phyloP scores from a whole-genome alignment of 2,888 invertebrate species.

The Apotomis betuletana region DNA sequence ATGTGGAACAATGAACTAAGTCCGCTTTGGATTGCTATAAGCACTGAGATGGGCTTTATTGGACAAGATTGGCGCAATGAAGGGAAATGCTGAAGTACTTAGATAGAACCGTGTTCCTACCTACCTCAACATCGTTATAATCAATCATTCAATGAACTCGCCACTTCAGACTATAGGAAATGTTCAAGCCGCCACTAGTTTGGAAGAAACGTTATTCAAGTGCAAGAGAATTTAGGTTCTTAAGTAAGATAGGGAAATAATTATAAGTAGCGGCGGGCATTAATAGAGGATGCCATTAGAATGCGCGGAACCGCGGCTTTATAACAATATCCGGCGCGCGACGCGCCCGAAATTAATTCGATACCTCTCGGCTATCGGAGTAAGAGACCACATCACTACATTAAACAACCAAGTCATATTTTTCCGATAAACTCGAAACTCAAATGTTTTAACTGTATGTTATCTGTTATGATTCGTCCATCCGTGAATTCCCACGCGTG shows the following conservation, averaged over 20 bases:
- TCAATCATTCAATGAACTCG: neutral
- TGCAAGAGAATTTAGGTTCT: neutral
- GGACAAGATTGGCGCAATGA: slow-evolving; percentile 36
- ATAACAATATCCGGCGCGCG: slow-evolving; percentile 64
- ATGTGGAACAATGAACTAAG: slow-evolving; percentile 47
- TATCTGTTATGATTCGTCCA: slow-evolving; percentile 11
- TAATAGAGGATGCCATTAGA: slow-evolving; percentile 49
- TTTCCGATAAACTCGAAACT: slow-evolving; percentile 11
- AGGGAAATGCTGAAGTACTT: neutral
- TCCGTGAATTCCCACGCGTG: slow-evolving; percentile 7
- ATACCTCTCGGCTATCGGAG: slow-evolving; percentile 35
- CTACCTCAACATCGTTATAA: neutral
- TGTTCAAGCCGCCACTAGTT: too few species aligned
- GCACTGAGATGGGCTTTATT: slow-evolving; percentile 20
- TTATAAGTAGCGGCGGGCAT: slow-evolving; percentile 6
- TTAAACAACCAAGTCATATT: neutral
- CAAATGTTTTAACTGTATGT: neutral
- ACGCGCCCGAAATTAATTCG: slow-evolving; percentile 60
- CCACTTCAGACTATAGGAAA: neutral
- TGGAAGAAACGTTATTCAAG: too few species aligned
- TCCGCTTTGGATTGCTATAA: slow-evolving; percentile 46
- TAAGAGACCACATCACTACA: slow-evolving; percentile 5
- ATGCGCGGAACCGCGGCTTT: slow-evolving; percentile 57
- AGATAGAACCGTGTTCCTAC: neutral
- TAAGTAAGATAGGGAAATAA: neutral